Evolutionary conservation across 1,140 invertebrate genomes (phyloP), one percentile per base, ranked within the genome.

Genomic region (Lordiphosa clarofinis): DNA sequence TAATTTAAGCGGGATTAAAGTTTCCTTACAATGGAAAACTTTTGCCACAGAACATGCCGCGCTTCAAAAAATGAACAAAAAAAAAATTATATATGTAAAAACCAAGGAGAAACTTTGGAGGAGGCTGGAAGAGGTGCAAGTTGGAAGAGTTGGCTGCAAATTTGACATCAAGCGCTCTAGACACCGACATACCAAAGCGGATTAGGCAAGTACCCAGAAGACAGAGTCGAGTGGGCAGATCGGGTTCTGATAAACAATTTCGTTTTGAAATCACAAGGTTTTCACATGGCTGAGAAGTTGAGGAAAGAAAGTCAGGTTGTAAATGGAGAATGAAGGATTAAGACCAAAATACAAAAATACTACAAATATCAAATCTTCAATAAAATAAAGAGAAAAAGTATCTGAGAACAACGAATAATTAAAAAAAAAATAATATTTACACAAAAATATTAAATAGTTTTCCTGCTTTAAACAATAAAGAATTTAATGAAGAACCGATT

Each of bases 1-100:
- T 82, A 82, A 82, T 82, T 82, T 82, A 82, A 84, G 76, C 76
- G 68, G 76, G 78, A 82, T 82, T 82, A 82, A 82, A 82, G 76
- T 82, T 82, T 76, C 38, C 50, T 53, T 58, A 82, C 78, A 82
- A 82, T 82, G 72, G 62, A 36, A 70, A 74, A 76, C 81, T 74
- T 28, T 81, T 70, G 58, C 49, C 61, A 54, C 69, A 59, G 76
- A 82, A 81, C 76, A 81, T 68, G 76, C 78, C 78, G 76, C 76
- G 72, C 78, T 56, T 82, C 58, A 67, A 46, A 46, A 44, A 31
- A 31, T 28, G 9, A 12, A 44, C 9, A n/a, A 42, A 24, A 4
- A 42, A 42, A 39, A 53, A 63, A 38, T 46, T 31, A 42, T 36
- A 56, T 13, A 43, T 10, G 15, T 9, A 24, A 53, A 46, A 39